Base-by-base conservation (phyloP, 2,888 invertebrate genomes). In the Xestia sexstrigata region DNA sequence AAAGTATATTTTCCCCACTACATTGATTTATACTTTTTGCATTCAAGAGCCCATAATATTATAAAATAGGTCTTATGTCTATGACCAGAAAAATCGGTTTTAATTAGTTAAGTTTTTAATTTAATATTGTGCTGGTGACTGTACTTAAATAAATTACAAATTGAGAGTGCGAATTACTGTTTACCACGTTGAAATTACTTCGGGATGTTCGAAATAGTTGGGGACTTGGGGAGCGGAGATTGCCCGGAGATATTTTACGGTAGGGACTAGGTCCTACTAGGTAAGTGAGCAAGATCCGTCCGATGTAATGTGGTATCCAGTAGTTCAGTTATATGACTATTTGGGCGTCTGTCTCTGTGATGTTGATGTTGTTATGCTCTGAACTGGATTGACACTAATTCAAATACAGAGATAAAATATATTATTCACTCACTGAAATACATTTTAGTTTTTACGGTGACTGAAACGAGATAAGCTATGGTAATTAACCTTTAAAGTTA, bases 131-230 rank as follows among this genome's bases (percentile, higher is more conserved):
- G 65, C n/a, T 8, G 15, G 42, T 4, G 42, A 65, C 65, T 42
- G 65, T 65, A 42, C 42, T 4, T 1, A n/a, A 42, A 70, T 76
- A 76, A 75, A 79, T 81, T 83, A 78, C 68, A 77, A 80, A 81
- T 83, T 79, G 77, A 74, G 76, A 55, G 58, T 39, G 68, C 39
- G 26, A 80, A 70, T 85, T 76, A 77, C 67, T 79, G 62, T 62
- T 73, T 69, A 83, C 73, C 55, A 63, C 63, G 35, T 26, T 26
- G 62, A 75, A 77, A 71, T 80, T 69, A 72, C 67, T 68, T 75
- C n/a, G 13, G 13, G 30, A 65, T 35, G 58, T 70, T 76, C 62
- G 35, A 49, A 86, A 78, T 82, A 42, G 76, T 76, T 76, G 26
- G 15, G 42, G 20, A 52, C 68, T 39, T 68, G 20, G 13, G 26